phyloP scores from a whole-genome alignment of 2,797 vertebrate genomes.

The Glyptemys insculpta region DNA sequence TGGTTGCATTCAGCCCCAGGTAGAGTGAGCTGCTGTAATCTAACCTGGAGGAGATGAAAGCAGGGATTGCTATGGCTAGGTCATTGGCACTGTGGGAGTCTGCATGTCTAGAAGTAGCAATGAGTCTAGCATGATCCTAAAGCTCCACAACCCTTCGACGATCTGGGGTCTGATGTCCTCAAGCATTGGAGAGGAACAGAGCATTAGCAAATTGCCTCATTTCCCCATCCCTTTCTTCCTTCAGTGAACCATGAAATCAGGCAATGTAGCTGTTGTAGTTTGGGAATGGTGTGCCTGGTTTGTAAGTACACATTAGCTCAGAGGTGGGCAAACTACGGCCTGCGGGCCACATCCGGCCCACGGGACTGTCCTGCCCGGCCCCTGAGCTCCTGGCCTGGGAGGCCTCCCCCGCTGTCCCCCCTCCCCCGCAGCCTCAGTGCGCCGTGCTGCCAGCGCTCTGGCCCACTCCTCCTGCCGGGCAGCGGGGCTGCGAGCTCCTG shows the following conservation, averaged over 20 bases:
- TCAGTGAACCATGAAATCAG: not conserved
- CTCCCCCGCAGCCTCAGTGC: too few relatives aligned
- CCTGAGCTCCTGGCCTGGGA: too few relatives aligned
- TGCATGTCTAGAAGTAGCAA: not conserved
- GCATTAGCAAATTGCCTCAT: not conserved
- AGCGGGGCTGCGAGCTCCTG: too few relatives aligned
- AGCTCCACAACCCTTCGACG: not conserved
- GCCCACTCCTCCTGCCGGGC: too few relatives aligned
- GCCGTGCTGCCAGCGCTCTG: too few relatives aligned
- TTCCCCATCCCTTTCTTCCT: too few relatives aligned
- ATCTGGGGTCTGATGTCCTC: not conserved
- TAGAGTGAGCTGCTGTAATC: not conserved
- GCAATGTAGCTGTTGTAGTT: not conserved
- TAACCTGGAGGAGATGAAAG: not conserved
- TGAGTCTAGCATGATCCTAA: not conserved
- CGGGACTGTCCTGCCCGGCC: too few relatives aligned
- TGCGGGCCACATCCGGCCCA: too few relatives aligned
- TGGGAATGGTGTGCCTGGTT: not conserved
- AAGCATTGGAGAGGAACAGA: not conserved
- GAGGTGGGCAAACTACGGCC: too few relatives aligned
- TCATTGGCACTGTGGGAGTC: not conserved
- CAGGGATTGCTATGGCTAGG: not conserved
- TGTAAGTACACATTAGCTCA: not conserved
- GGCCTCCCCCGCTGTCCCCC: too few relatives aligned
- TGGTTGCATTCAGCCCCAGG: not conserved